These are phyloP conservation scores for Pangasianodon hypophthalmus DNA, from an alignment of 2,113 vertebrate genomes.

Conservation along the genomic window DNA sequence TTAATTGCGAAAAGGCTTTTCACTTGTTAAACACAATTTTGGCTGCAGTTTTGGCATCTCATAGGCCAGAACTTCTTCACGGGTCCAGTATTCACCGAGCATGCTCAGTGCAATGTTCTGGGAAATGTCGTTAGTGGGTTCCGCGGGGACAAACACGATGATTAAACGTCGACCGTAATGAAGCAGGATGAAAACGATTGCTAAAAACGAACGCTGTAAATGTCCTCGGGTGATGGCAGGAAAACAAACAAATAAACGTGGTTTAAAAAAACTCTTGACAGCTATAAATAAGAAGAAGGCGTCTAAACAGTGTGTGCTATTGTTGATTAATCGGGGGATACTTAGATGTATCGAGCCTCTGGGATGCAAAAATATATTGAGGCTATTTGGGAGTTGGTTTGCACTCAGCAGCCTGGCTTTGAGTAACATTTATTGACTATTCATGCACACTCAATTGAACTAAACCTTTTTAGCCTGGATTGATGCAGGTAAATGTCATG, in stretches of 20 bases:
- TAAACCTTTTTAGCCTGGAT: slow-evolving; percentile 65
- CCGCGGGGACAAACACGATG: slow-evolving; percentile 61
- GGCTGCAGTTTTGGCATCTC: slow-evolving; percentile 61
- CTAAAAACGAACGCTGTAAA: slow-evolving; percentile 54
- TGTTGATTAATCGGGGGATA: slow-evolving; percentile 55
- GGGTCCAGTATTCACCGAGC: slow-evolving; percentile 55
- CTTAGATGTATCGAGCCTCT: slow-evolving; percentile 55
- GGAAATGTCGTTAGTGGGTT: slow-evolving; percentile 66
- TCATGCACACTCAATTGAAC: slow-evolving; percentile 59
- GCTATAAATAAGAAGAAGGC: slow-evolving; percentile 61
- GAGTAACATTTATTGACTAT: slow-evolving; percentile 65
- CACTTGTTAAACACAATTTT: slow-evolving; percentile 76
- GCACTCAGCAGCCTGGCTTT: slow-evolving; percentile 70
- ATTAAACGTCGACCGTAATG: slow-evolving; percentile 64
- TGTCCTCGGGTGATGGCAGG: slow-evolving; percentile 54
- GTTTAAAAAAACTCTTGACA: slow-evolving; percentile 47
- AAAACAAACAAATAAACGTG: slow-evolving; percentile 67
- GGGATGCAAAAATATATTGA: slow-evolving; percentile 48
- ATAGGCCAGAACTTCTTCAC: slow-evolving; percentile 59
- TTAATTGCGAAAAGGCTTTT: slow-evolving; percentile 72
- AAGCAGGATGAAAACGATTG: slow-evolving; percentile 61
- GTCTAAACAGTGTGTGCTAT: slow-evolving; percentile 53
- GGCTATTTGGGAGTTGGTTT: slow-evolving; percentile 65
- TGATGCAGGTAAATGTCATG: slow-evolving; percentile 64
- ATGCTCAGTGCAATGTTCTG: slow-evolving; percentile 62